A percentile compares a stretch with the other conserved stretches of the same genome.
Conservation (phyloP, 2,888 invertebrate species). For the Chromoteleia sp. region DNA sequence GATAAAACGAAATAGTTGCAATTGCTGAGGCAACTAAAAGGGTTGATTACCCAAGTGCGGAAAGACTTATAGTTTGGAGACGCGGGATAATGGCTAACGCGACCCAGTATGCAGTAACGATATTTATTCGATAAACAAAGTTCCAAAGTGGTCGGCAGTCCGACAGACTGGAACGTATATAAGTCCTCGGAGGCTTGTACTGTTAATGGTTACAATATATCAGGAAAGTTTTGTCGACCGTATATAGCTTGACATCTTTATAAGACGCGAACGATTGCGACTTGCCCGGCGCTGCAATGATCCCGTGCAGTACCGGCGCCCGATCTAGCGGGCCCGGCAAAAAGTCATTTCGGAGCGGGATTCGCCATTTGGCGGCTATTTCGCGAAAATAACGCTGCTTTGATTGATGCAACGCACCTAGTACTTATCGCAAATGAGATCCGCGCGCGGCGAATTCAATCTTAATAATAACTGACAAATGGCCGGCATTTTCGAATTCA, state of each 20-base stretch:
- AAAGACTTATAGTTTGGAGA: constrained; percentile 71
- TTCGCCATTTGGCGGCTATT: constrained; percentile 41
- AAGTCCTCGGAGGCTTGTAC: constrained; percentile 79
- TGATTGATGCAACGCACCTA: constrained; percentile 39
- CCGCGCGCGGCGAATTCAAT: constrained; percentile 42
- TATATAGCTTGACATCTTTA: constrained; percentile 79
- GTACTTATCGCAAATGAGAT: constrained; percentile 53
- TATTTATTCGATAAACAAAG: constrained; percentile 82
- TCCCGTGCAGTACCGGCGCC: constrained; percentile 61
- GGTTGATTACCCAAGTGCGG: constrained; percentile 71
- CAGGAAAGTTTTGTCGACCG: constrained; percentile 80
- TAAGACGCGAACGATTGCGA: constrained; percentile 78
- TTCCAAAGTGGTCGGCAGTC: constrained; percentile 75
- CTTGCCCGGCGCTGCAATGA: constrained; percentile 69
- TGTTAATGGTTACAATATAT: constrained; percentile 80
- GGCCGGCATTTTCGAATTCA: constrained; percentile 50
- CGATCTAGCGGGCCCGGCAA: constrained; percentile 62
- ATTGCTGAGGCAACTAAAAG: constrained; percentile 56
- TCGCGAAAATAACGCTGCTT: constrained; percentile 43
- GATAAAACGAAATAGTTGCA: constrained; percentile 39
- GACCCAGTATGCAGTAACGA: constrained; percentile 73
- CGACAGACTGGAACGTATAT: constrained; percentile 74
- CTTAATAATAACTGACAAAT: constrained; percentile 59
- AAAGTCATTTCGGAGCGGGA: constrained; percentile 52
- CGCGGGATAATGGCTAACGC: constrained; percentile 72